These are phyloP conservation scores for Ischnura elegans DNA, from an alignment of 2,888 invertebrate species.

Conservation along the genomic window DNA sequence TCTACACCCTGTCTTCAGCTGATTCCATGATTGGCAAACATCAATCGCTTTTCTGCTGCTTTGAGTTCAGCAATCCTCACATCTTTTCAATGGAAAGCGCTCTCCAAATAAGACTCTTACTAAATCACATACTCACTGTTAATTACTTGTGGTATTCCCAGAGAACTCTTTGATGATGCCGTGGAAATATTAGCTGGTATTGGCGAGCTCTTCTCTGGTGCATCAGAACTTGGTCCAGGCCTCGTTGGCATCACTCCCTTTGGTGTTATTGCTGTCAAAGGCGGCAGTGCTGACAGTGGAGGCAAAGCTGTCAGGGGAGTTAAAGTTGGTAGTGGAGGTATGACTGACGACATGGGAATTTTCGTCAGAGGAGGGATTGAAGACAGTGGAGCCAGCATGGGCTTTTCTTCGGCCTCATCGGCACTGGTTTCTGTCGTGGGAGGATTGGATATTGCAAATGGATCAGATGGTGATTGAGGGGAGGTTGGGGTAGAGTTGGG, in stretches of 20 bases:
- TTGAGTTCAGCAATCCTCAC: too few species aligned
- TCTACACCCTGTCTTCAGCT: too few species aligned
- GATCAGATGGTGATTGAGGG: not conserved
- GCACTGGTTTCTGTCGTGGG: not conserved
- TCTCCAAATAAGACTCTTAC: too few species aligned
- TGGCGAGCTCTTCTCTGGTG: too few species aligned
- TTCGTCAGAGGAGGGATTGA: not conserved
- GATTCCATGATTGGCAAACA: too few species aligned
- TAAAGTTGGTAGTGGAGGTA: not conserved
- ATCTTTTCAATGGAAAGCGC: too few species aligned
- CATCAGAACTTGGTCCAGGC: not conserved
- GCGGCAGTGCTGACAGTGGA: not conserved
- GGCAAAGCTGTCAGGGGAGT: not conserved
- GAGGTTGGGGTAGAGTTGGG: not conserved
- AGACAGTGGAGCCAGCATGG: not conserved
- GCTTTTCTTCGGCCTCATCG: not conserved
- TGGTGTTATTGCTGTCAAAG: not conserved
- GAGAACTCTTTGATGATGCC: too few species aligned
- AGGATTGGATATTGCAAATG: not conserved
- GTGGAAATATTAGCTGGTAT: too few species aligned
- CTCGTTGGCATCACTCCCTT: not conserved
- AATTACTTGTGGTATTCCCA: too few species aligned
- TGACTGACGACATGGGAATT: not conserved
- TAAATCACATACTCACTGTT: too few species aligned
- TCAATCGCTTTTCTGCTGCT: too few species aligned